Conservation (phyloP, 2,888 invertebrate species). For the Apantesis nais region DNA sequence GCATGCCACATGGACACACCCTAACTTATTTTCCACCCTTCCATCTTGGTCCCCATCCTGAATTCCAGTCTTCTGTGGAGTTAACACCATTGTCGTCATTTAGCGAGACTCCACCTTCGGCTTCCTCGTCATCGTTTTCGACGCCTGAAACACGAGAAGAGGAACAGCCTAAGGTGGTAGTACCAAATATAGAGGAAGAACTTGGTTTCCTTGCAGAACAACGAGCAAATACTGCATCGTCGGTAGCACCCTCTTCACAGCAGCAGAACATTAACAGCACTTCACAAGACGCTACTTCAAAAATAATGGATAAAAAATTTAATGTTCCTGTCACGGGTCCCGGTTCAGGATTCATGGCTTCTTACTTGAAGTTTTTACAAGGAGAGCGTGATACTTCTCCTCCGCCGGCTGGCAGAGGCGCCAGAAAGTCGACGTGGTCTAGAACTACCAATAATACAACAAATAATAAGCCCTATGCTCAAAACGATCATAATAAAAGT, state of each 20-base stretch:
- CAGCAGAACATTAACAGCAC: slow-evolving; percentile 79
- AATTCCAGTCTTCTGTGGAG: slow-evolving; percentile 88
- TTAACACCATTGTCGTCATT: slow-evolving; percentile 86
- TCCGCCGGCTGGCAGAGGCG: slow-evolving; percentile 89
- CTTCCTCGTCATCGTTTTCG: slow-evolving; percentile 85
- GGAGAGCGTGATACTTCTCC: slow-evolving; percentile 93
- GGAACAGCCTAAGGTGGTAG: slow-evolving; percentile 93
- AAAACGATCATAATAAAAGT: slow-evolving; percentile 72
- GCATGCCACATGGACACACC: slow-evolving; percentile 89
- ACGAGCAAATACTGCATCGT: slow-evolving; percentile 81
- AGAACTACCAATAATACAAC: slow-evolving; percentile 77
- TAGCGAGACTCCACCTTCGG: slow-evolving; percentile 86
- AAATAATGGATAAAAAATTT: slow-evolving; percentile 87
- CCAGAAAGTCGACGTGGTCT: slow-evolving; percentile 89
- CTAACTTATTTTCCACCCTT: slow-evolving; percentile 92
- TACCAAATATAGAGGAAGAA: slow-evolving; percentile 95
- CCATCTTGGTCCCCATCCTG: slow-evolving; percentile 89
- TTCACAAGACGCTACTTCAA: slow-evolving; percentile 79
- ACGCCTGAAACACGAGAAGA: slow-evolving; percentile 87
- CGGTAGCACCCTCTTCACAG: slow-evolving; percentile 83
- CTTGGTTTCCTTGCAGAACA: slow-evolving; percentile 91
- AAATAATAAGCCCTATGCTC: slow-evolving; percentile 71
- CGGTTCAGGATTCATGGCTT: slow-evolving; percentile 93
- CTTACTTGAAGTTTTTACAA: slow-evolving; percentile 93
- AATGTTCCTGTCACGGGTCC: slow-evolving; percentile 86